Evolutionary conservation across 2,888 invertebrate genomes (phyloP).

Genomic region (Atrina japonica): DNA sequence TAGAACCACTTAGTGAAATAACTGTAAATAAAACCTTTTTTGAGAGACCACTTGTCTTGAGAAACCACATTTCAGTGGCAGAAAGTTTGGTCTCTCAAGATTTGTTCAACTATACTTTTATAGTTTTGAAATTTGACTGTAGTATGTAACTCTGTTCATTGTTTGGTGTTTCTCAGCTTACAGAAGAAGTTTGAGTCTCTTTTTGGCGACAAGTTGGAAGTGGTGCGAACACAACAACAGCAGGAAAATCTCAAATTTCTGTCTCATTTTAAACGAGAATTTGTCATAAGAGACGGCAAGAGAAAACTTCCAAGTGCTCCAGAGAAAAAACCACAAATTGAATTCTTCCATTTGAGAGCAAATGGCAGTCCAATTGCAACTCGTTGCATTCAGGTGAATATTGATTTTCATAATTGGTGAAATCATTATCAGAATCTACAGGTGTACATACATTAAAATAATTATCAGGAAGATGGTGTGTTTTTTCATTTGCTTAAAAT

Average conservation of each 20-base stretch:
- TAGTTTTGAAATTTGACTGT: too few relatives aligned
- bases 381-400: slow-evolving; percentile 88
- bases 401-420: neutral
- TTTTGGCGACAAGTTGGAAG: slow-evolving; percentile 95
- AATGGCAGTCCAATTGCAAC: slow-evolving; percentile 97
- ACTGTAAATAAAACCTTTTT: too few relatives aligned
- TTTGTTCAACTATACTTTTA: too few relatives aligned
- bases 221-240: slow-evolving; percentile 96
- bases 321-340: slow-evolving; percentile 80
- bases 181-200: slow-evolving; percentile 94
- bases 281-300: slow-evolving; percentile 88
- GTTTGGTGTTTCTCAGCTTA: slow-evolving; percentile 82
- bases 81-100: too few relatives aligned
- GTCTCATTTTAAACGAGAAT: slow-evolving; percentile 97
- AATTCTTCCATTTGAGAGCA: slow-evolving; percentile 96
- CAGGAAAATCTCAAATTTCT: slow-evolving; percentile 98
- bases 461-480: neutral
- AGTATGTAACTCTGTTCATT: neutral
- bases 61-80: too few relatives aligned
- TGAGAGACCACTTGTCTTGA: too few relatives aligned
- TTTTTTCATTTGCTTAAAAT: neutral
- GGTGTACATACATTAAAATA: neutral
- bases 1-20: too few relatives aligned
- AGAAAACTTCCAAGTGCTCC: slow-evolving; percentile 56
- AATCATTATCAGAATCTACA: neutral